Evolutionary conservation across 1,140 invertebrate genomes (phyloP), one percentile per base, ranked within the genome.

Genomic region (Pseudoatta argentina): DNA sequence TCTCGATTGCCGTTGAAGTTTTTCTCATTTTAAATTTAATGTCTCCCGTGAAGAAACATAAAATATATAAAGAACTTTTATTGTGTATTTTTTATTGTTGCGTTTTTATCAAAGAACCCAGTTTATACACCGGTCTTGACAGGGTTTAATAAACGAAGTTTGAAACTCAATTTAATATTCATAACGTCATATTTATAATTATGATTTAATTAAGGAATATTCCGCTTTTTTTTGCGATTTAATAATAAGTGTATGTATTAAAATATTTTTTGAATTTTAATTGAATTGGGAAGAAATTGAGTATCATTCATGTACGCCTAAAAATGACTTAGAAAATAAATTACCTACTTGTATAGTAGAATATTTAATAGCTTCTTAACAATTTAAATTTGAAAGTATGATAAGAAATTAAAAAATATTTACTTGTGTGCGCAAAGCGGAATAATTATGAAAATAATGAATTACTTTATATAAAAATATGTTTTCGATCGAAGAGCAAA

Each of bases 1-100:
- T 48, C 64, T 34, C 81, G 82, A 90, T 78, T 88, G 73, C 73
- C 27, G 16, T n/a, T 34, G 12, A 75, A 53, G 55, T 69, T 69
- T 63, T 79, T 77, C 64, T 39, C 2, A 34, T 7, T 63, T 27
- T 30, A 48, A 77, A 48, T 77, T 48, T 78, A 10, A 48, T 30
- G 39, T 16, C 18, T 44, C 16, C 10, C 1, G 6, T 14, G 24
- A 44, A 64, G 18, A 73, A 2, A n/a, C n/a, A 16, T 51, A 16
- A 51, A 51, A 51, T 14, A n/a, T 21, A 53, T 24, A 44, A 64
- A 48, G n/a, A 21, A 24, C 7, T 44, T 24, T 24, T 24, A 24
- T 24, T 24, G 0, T 1, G 39, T 44, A 44, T 16, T 44, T 67
- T 14, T 21, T 6, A 34, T n/a, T 44, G n/a, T 21, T 8, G 34